A percentile compares a stretch with the other conserved stretches of the same genome.
Evolutionary conservation across 2,797 vertebrate genomes (phyloP).

Genomic region (Pteronotus mesoamericanus): DNA sequence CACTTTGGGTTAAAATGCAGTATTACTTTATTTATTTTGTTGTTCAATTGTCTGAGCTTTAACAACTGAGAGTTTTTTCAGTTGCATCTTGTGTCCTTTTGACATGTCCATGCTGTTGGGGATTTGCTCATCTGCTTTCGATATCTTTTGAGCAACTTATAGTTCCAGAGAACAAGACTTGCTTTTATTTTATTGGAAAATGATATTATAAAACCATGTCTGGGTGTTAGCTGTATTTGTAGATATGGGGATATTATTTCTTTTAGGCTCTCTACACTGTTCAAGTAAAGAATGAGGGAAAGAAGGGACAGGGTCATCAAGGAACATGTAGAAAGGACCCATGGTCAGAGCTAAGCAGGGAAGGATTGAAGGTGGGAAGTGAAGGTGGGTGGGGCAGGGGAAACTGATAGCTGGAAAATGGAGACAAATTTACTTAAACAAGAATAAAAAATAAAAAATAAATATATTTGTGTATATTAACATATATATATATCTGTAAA

Average conservation of each 20-base stretch:
- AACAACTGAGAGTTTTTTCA: not conserved
- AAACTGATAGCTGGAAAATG: too few species aligned
- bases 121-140: not conserved
- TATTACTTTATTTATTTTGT: not conserved
- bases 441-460: too few species aligned
- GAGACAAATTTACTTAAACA: too few species aligned
- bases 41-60: not conserved
- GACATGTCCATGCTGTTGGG: too few species aligned
- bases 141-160: not conserved
- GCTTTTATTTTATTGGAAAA: not conserved
- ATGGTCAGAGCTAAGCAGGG: too few species aligned
- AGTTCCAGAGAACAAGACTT: not conserved
- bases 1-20: not conserved
- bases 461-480: not conserved
- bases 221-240: not conserved
- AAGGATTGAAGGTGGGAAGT: too few species aligned
- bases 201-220: not conserved
- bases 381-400: too few species aligned
- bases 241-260: not conserved
- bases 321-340: too few species aligned
- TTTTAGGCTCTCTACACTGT: not conserved
- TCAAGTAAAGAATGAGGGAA: not conserved
- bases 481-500: too few species aligned
- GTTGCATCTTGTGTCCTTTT: not conserved
- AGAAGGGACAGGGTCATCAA: too few species aligned